These are phyloP conservation scores for Zhuqinia jingwanae DNA, from an alignment of 2,888 invertebrate genomes.

Conservation along the genomic window DNA sequence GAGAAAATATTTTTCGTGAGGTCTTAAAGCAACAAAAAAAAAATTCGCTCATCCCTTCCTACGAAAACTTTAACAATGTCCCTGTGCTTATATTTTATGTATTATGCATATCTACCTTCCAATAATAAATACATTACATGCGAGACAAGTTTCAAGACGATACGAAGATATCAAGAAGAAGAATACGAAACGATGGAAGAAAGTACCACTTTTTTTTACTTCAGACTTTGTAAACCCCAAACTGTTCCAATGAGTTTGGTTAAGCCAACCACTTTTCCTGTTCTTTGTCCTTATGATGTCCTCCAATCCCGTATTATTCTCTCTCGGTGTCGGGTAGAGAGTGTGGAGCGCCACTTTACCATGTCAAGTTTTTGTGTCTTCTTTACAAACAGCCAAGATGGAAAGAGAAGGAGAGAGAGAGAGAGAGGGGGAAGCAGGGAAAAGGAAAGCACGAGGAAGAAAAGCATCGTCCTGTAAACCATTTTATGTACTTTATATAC, in stretches of 20 bases:
- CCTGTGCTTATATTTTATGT: not conserved
- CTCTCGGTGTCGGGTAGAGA: too few species aligned
- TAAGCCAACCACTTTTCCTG: not conserved
- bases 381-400: not conserved
- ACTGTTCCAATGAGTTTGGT: conserved; percentile 26
- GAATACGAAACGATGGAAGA: too few species aligned
- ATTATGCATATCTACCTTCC: too few species aligned
- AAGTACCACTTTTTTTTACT: too few species aligned
- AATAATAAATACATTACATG: too few species aligned
- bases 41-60: too few species aligned
- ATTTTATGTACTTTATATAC: too few species aligned
- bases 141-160: too few species aligned
- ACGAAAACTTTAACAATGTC: not conserved
- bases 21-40: too few species aligned
- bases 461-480: not conserved
- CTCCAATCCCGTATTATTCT: not conserved
- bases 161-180: not conserved
- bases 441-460: not conserved
- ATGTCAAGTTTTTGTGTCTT: not conserved
- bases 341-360: not conserved
- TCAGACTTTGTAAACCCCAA: not conserved
- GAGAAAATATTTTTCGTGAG: conserved; percentile 13
- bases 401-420: not conserved
- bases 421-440: too few species aligned
- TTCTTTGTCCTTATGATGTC: not conserved